phyloP scores from a whole-genome alignment of 2,888 invertebrate species.

The Lepidonotus clava region DNA sequence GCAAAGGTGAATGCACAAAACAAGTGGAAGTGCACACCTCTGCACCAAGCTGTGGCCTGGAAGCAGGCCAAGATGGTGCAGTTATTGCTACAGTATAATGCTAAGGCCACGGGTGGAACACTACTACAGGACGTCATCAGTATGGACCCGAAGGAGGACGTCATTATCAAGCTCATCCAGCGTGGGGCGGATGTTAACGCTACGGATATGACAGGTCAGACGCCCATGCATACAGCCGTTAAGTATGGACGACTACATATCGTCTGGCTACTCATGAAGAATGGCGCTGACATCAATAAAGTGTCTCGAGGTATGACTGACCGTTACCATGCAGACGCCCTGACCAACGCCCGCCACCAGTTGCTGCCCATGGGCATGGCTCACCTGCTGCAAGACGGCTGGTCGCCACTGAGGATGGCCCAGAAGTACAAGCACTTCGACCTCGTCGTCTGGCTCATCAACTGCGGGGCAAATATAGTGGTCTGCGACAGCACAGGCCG shows the following conservation, averaged over 20 bases:
- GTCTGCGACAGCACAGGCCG: background rate
- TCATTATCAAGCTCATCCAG: conserved; percentile 6
- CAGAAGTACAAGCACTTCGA: conserved; percentile 39
- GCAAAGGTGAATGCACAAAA: conserved; percentile 35
- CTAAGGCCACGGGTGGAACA: background rate
- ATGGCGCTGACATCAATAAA: background rate
- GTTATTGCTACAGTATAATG: conserved; percentile 3
- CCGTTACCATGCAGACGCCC: background rate
- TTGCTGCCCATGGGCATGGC: background rate
- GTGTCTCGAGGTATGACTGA: conserved; percentile 23
- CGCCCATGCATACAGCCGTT: conserved; percentile 24
- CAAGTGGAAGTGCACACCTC: conserved; percentile 18
- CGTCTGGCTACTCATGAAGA: background rate
- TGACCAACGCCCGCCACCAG: conserved; percentile 1
- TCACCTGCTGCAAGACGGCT: conserved; percentile 23
- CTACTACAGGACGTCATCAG: conserved; percentile 36
- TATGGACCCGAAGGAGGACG: conserved; percentile 29
- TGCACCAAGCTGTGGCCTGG: conserved; percentile 38
- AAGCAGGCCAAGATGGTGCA: conserved; percentile 20
- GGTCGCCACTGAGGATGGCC: conserved; percentile 28
- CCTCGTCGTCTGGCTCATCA: conserved; percentile 5
- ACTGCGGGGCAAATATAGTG: conserved; percentile 29
- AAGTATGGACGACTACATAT: background rate
- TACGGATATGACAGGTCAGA: conserved; percentile 34
- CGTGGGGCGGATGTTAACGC: conserved; percentile 18